These are phyloP conservation scores for Girardinus metallicus DNA, from an alignment of 2,797 vertebrate genomes.

Conservation along the genomic window DNA sequence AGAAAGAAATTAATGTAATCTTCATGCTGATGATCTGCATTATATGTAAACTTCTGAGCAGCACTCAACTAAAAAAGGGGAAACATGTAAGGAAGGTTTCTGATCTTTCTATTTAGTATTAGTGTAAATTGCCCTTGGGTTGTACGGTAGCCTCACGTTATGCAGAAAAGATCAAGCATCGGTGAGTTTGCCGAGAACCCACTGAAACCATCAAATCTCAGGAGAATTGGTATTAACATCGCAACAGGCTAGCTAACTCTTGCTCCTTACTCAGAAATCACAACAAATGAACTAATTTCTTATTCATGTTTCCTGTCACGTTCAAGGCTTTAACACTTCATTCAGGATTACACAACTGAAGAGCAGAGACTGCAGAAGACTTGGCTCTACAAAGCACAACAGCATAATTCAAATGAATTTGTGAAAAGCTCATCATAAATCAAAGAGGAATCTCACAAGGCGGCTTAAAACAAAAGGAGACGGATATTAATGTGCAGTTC, in stretches of 20 bases:
- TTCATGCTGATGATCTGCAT: neutral
- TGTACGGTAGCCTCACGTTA: conserved; percentile 22
- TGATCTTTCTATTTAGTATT: conserved; percentile 20
- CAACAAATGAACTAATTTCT: conserved; percentile 58
- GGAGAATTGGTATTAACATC: conserved; percentile 47
- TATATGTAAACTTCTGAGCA: neutral
- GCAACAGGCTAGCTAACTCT: conserved; percentile 43
- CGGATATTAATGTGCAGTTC: neutral
- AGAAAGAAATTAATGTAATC: neutral
- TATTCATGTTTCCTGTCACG: conserved; percentile 55
- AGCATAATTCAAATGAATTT: conserved; percentile 27
- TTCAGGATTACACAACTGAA: conserved; percentile 45
- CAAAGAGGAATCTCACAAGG: conserved; percentile 12
- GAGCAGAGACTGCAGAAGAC: conserved; percentile 16
- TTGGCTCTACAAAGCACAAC: conserved; percentile 11
- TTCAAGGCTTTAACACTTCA: conserved; percentile 51
- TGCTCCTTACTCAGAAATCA: conserved; percentile 43
- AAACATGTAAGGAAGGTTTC: conserved; percentile 12
- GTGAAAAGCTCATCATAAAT: conserved; percentile 2
- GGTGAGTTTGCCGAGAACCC: conserved; percentile 26
- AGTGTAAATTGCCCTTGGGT: conserved; percentile 29
- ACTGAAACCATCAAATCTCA: conserved; percentile 41
- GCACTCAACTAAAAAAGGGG: neutral
- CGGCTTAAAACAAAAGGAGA: conserved; percentile 13
- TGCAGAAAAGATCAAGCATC: conserved; percentile 32